These are phyloP conservation scores for Cheilosia impressa DNA, from an alignment of 2,888 invertebrate genomes.

Conservation along the genomic window DNA sequence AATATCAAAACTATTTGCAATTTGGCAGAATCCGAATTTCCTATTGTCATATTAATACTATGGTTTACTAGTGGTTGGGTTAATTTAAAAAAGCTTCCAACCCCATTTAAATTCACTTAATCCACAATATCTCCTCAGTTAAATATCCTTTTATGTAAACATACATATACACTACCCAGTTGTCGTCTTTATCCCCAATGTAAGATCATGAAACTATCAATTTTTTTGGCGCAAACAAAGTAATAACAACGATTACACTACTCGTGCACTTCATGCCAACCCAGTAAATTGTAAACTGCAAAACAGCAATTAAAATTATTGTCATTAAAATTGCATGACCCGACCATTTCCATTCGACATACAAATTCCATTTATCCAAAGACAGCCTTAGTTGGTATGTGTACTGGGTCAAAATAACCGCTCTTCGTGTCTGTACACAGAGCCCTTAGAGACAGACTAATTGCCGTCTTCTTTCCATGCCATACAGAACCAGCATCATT, in stretches of 20 bases:
- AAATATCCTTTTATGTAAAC: too few relatives aligned
- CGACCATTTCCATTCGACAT: conserved; percentile 21
- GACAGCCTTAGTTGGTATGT: not conserved
- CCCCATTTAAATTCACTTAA: too few relatives aligned
- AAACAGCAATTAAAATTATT: conserved; percentile 42
- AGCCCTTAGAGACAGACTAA: conserved; percentile 46
- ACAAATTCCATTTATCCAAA: conserved; percentile 27
- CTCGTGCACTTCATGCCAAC: conserved; percentile 2
- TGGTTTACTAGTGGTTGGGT: too few relatives aligned
- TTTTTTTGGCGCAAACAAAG: not conserved
- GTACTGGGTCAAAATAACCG: conserved; percentile 12
- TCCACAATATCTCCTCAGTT: too few relatives aligned
- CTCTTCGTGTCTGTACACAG: conserved; percentile 5
- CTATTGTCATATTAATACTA: not conserved
- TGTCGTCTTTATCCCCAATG: not conserved
- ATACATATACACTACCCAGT: not conserved
- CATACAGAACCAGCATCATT: conserved; percentile 42
- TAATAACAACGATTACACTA: conserved; percentile 15
- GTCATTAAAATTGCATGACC: conserved; percentile 56
- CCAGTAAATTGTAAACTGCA: conserved; percentile 13
- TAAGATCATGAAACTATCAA: not conserved
- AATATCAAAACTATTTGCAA: too few relatives aligned
- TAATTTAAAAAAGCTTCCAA: too few relatives aligned
- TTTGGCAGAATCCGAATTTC: too few relatives aligned
- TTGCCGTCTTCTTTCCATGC: conserved; percentile 47